A percentile compares a stretch with the other conserved stretches of the same genome.
Evolutionary conservation across 2,888 invertebrate species (phyloP).

Genomic region (Alloscopus bannaensis): DNA sequence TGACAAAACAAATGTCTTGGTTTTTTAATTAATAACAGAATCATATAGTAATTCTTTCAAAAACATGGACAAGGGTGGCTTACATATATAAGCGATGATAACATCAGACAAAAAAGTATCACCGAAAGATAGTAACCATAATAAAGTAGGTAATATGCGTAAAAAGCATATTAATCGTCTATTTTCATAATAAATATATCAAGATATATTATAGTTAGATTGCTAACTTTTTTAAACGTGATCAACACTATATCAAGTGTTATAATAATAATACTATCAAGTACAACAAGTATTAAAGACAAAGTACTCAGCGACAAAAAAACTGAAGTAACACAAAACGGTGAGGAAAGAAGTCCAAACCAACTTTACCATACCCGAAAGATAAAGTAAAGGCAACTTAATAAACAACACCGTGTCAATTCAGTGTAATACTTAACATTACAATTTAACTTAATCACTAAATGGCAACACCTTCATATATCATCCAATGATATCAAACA

Average conservation of each 20-base stretch:
- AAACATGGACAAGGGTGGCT: too few relatives aligned
- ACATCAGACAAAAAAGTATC: slow-evolving; percentile 9
- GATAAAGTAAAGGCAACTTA: slow-evolving; percentile 26
- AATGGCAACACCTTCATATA: slow-evolving; percentile 27
- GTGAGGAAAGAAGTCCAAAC: slow-evolving; percentile 33
- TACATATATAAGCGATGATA: too few relatives aligned
- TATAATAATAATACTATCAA: too few relatives aligned
- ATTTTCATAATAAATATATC: too few relatives aligned
- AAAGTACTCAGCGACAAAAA: too few relatives aligned
- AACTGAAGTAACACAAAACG: slow-evolving; percentile 25
- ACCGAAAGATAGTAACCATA: background rate
- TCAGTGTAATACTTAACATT: slow-evolving; percentile 41
- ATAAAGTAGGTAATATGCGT: too few relatives aligned
- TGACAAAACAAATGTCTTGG: slow-evolving; percentile 50
- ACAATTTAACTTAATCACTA: slow-evolving; percentile 21
- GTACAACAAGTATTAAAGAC: too few relatives aligned
- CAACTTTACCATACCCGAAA: background rate
- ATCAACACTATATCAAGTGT: too few relatives aligned
- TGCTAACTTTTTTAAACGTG: too few relatives aligned
- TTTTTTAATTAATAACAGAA: slow-evolving; percentile 39
- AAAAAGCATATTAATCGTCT: too few relatives aligned
- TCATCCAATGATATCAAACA: too few relatives aligned
- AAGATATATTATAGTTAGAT: too few relatives aligned
- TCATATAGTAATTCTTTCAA: slow-evolving; percentile 13
- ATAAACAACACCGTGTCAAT: slow-evolving; percentile 27